Base-by-base conservation (phyloP, 2,888 invertebrate species). In the Pollenia griseotomentosa region DNA sequence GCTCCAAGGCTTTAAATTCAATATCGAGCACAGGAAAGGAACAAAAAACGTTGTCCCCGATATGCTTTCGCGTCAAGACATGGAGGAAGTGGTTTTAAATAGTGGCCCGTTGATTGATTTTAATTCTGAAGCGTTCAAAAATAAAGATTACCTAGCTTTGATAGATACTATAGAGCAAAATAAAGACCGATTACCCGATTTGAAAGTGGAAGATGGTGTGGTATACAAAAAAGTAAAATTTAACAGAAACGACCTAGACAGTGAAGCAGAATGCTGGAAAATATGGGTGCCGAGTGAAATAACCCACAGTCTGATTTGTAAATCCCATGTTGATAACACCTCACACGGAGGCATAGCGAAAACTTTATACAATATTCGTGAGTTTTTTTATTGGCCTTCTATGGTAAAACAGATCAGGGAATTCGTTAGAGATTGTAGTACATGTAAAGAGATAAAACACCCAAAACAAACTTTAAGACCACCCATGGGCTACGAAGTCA, bases 1-100 rank as follows among this genome's bases (percentile, higher is more conserved):
- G 89, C 82, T 86, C 86, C 89, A 86, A 68, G 85, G 40, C 85
- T 91, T 70, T 73, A 85, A 84, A 89, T 42, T 78, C 71, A 61
- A 73, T 0, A 87, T 87, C 9, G 40, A 78, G 9, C 90, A 91
- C 66, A 86, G 91, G 23, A 90, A 68, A 68, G 48, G 51, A 33
- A 12, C 12, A 2, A 23, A 70, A 9, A 70, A 70, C n/a, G 23
- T 70, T 4, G 53, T 66, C 2, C 66, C 66, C 6, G 66, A 66
- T 16, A 66, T 46, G 51, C 40, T 70, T 7, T 53, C 70, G 8
- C 11, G 70, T 3, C 23, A 33, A 10, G 53, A 40, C 2, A n/a
- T 53, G 16, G n/a, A 70, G n/a, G 53, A 70, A 53, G 8, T 70
- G 12, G 23, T 12, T 10, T 33, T 19, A 9, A 11, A 46, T 8